Percentiles rank a stretch among this genome's conserved stretches.
These are phyloP conservation scores for Corythornis leucogaster DNA, from an alignment of 2,797 vertebrate genomes.

Conservation along the genomic window DNA sequence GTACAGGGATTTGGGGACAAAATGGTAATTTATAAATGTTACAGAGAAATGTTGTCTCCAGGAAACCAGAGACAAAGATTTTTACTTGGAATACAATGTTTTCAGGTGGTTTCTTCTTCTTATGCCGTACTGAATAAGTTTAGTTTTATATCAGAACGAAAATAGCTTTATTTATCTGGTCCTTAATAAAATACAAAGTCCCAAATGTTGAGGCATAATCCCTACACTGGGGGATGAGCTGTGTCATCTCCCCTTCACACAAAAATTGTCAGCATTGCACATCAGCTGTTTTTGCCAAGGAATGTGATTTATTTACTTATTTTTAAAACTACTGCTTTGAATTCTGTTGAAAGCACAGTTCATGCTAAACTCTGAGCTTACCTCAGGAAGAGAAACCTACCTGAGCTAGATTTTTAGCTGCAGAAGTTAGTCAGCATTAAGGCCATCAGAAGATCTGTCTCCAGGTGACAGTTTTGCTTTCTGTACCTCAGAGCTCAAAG, in stretches of 20 bases:
- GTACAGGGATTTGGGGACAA: background rate
- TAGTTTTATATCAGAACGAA: background rate
- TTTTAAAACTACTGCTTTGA: background rate
- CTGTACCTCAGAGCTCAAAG: background rate
- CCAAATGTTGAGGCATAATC: background rate
- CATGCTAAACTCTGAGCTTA: background rate
- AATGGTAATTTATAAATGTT: background rate
- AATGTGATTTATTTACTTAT: background rate
- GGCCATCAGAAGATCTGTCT: conserved; percentile 6
- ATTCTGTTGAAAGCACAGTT: background rate
- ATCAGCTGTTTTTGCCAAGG: background rate
- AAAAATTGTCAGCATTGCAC: background rate
- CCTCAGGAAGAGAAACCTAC: background rate
- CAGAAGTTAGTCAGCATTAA: background rate
- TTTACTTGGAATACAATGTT: background rate
- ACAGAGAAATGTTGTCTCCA: background rate
- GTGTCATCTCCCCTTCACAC: background rate
- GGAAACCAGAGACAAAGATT: background rate
- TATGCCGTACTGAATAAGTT: background rate
- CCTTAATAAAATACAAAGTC: background rate
- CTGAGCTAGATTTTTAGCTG: background rate
- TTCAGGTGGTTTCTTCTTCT: background rate
- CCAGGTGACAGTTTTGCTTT: background rate
- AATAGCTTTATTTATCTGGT: background rate
- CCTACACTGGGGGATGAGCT: background rate